Base-by-base conservation (phyloP, 2,888 invertebrate genomes). In the Lydus trimaculatus region DNA sequence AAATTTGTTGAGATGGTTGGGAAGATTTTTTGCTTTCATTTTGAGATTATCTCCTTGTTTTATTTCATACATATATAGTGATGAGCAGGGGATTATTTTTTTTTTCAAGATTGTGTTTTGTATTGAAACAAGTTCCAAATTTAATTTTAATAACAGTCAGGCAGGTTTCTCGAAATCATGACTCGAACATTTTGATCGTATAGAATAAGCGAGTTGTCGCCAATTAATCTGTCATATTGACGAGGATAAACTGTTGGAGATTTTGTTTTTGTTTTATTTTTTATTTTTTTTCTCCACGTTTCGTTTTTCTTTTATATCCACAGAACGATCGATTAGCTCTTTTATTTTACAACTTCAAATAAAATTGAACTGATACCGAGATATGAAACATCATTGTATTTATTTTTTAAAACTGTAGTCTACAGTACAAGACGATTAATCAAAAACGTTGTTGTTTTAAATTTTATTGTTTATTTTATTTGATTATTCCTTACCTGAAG, bases 401-500 rank as follows among this genome's bases (percentile, higher is more conserved):
- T 48, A 43, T 36, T 43, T 43, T 43, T n/a, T 17, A 17, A 28
- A 28, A 28, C 28, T n/a, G 2, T 36, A 13, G 36, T 13, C 36
- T 43, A 28, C 28, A 28, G 2, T 43, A 8, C n/a, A 43, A 5
- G 39, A 6, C 17, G 11, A 48, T 20, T 48, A 48, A 48, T 48
- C 48, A 48, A 48, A 17, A 43, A 43, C n/a, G 33, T n/a, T n/a
- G n/a, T n/a, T n/a, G n/a, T n/a, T n/a, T n/a, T n/a, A 11, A 33
- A 33, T 33, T 33, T 4, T 36, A n/a, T n/a, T n/a, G n/a, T n/a
- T n/a, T n/a, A n/a, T n/a, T n/a, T n/a, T n/a, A n/a, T 36, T 36
- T 13, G 17, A 67, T 23, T 62, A 23, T 17, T 25, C 6, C 80
- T 84, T 85, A 93, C 94, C 88, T 95, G 94, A 52, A 97, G 84